These are phyloP conservation scores for Trichogramma dendrolimi DNA, from an alignment of 2,888 invertebrate species.

Conservation along the genomic window DNA sequence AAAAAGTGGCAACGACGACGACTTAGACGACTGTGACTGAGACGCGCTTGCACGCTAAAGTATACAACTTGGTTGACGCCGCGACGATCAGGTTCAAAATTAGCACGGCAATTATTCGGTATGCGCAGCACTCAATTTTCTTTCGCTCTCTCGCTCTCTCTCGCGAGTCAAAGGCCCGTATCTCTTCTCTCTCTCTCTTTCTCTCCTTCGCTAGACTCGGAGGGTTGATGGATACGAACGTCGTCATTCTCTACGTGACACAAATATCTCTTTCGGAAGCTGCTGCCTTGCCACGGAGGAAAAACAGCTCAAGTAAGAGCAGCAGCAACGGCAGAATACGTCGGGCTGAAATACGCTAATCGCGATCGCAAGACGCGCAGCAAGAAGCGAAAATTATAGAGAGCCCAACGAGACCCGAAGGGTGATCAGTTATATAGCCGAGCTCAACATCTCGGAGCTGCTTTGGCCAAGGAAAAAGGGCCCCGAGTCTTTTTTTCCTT, in stretches of 20 bases:
- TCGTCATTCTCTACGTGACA: conserved; percentile 3
- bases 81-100: not conserved
- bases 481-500: no score
- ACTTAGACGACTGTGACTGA: no score
- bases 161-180: not conserved
- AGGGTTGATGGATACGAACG: conserved; percentile 17
- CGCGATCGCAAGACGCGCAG: not conserved
- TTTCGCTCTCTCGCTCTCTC: conserved; percentile 1
- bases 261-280: conserved; percentile 12
- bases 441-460: no score
- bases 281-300: not conserved
- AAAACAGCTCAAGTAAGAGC: not conserved
- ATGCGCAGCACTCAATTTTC: not conserved
- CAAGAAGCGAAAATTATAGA: conserved; percentile 10
- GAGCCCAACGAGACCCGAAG: conserved; percentile 6
- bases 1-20: no score
- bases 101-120: conserved; percentile 1
- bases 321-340: not conserved
- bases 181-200: not conserved
- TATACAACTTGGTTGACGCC: no score
- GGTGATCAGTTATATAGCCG: conserved; percentile 12
- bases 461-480: no score
- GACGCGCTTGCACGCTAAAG: no score
- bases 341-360: not conserved
- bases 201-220: not conserved